These are phyloP conservation scores for Geococcyx californianus DNA, from an alignment of 2,113 vertebrate species.

Conservation along the genomic window DNA sequence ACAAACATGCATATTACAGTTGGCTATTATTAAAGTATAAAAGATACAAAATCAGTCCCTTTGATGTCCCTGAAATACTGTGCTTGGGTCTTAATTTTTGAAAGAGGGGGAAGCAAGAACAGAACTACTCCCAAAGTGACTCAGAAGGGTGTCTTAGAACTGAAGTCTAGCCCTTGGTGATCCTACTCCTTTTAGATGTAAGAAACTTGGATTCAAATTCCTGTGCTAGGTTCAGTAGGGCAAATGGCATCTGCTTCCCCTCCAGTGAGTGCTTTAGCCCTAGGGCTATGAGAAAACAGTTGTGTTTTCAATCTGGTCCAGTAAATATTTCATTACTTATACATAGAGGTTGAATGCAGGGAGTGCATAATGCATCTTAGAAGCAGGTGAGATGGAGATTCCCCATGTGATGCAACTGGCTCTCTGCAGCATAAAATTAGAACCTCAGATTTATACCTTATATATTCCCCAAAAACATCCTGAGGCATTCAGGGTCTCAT, in stretches of 20 bases:
- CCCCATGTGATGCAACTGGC: not conserved
- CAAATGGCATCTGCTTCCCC: not conserved
- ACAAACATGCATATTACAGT: not conserved
- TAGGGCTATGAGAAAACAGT: not conserved
- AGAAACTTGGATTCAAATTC: not conserved
- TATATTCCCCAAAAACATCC: not conserved
- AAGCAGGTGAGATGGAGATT: not conserved
- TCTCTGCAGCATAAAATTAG: not conserved
- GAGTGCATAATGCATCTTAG: not conserved
- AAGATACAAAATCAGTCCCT: not conserved
- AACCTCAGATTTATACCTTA: not conserved
- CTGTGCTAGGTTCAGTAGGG: not conserved
- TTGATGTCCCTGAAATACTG: not conserved
- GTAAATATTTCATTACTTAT: conserved; percentile 25
- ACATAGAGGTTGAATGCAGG: not conserved
- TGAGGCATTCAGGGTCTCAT: not conserved
- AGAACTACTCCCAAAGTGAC: not conserved
- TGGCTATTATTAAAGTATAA: not conserved
- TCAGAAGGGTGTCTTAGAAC: not conserved
- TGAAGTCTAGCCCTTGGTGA: not conserved
- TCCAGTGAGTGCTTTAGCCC: not conserved
- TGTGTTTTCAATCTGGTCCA: not conserved
- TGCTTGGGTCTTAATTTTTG: not conserved
- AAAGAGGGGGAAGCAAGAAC: not conserved
- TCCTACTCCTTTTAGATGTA: not conserved